A percentile compares a stretch with the other conserved stretches of the same genome.
phyloP scores from a whole-genome alignment of 1,140 invertebrate genomes.

The Calliopsis andreniformis region DNA sequence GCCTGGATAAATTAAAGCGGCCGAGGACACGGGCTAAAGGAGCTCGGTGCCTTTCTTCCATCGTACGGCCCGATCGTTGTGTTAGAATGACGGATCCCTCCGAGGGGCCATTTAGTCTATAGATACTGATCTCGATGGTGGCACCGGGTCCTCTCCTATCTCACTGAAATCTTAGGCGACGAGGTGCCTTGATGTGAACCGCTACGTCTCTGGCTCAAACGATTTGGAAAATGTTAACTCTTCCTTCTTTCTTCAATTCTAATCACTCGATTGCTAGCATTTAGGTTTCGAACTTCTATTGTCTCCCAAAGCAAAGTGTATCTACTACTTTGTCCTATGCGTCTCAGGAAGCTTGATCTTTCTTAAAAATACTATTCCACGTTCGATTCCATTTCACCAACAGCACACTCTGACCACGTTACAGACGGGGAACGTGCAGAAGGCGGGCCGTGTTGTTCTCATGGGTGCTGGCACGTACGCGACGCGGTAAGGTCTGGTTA shows the following conservation, averaged over 20 bases:
- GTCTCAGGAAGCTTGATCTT: no score
- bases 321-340: no score
- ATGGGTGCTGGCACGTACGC: constrained; percentile 67
- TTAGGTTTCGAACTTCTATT: no score
- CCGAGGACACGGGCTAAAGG: constrained; percentile 56
- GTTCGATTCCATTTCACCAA: background rate
- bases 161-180: constrained; percentile 61
- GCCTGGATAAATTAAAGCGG: constrained; percentile 76
- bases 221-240: no score
- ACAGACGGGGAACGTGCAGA: background rate
- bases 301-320: no score
- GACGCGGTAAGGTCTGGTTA: constrained; percentile 23
- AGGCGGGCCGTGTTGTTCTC: constrained; percentile 55
- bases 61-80: constrained; percentile 58
- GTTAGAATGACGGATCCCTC: constrained; percentile 79
- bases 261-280: no score
- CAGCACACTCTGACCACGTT: background rate
- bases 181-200: constrained; percentile 42
- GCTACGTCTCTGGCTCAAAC: constrained; percentile 16
- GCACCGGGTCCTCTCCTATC: constrained; percentile 52
- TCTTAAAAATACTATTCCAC: no score
- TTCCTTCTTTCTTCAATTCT: no score
- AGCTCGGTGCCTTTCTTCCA: constrained; percentile 31
- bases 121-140: constrained; percentile 78
- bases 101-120: constrained; percentile 72